Percentiles rank a stretch among this genome's conserved stretches.
Conservation (phyloP, 2,888 invertebrate species). For the Phymatocera aterrima region DNA sequence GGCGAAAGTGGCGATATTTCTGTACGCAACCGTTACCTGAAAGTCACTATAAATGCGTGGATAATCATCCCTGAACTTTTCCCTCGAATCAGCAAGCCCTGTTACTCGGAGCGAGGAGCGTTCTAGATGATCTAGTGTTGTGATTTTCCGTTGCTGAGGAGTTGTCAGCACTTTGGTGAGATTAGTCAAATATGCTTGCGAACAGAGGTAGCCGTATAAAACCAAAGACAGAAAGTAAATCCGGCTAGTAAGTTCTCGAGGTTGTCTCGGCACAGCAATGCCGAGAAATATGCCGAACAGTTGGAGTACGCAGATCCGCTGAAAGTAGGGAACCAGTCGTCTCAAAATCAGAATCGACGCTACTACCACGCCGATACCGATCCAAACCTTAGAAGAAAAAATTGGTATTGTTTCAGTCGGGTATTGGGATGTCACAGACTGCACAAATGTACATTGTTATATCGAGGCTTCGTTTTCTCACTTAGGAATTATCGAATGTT, state of each 20-base stretch:
- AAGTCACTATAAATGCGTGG: conserved; percentile 9
- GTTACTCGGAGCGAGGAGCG: neutral
- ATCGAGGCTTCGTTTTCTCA: too few relatives aligned
- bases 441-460: neutral
- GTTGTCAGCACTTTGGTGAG: neutral
- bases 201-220: neutral
- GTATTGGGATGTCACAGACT: neutral
- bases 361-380: neutral
- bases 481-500: neutral
- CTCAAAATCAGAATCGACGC: neutral
- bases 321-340: neutral
- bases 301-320: neutral
- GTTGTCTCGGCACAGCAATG: neutral
- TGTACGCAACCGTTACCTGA: neutral
- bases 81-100: neutral
- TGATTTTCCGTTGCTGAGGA: neutral
- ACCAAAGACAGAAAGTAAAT: conserved; percentile 3
- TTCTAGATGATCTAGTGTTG: neutral
- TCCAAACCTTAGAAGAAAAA: neutral
- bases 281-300: conserved; percentile 16
- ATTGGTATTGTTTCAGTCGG: neutral
- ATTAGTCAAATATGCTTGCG: conserved; percentile 1
- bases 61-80: neutral
- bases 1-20: neutral
- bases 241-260: neutral